Base-by-base conservation (phyloP, 1,140 invertebrate species). In the Hetaerina americana region DNA sequence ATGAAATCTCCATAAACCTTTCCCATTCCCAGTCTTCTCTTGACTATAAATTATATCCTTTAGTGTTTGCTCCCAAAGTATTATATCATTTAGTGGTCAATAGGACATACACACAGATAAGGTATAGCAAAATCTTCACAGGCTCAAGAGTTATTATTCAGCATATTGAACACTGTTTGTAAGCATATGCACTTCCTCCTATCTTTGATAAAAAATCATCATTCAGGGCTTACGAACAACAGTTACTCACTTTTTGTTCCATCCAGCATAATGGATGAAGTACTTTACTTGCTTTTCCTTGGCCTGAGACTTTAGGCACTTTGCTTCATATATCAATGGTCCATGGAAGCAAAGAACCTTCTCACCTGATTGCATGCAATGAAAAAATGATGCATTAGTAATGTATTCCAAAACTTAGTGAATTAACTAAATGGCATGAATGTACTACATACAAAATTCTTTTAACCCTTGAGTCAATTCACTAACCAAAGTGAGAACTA, bases 301-400 rank as follows among this genome's bases (percentile, higher is more conserved):
- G 6, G 90, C 83, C 72, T 89, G 90, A 73, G 87, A 86, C 81
- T 95, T 95, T 8, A 97, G 82, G 81, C 94, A 95, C 87, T 97
- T 98, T 8, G 95, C 95, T 85, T 97, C 95, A 81, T 97, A 98
- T 74, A 97, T 91, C 8, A 97, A 82, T 10, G 94, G 94, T 0
- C 95, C 95, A 83, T 97, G 95, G 78, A 95, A 97, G 81, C 95
- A 98, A n/a, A 97, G 82, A 0, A 98, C 94, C 80, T 94, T 95
- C 83, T 97, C 95, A 72, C 93, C 93, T 95, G 79, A 73, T 85
- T 83, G 75, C 72, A 67, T n/a, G n/a, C n/a, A 24, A 79, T 74
- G 72, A 73, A 76, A 71, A 40, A 73, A n/a, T 73, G 12, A 75
- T 22, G 22, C 5, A 57, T 57, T 18, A 57, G 15, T 3, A 12